A percentile compares a stretch with the other conserved stretches of the same genome.
These are phyloP conservation scores for Clamator glandarius DNA, from an alignment of 2,797 vertebrate genomes.

Conservation along the genomic window DNA sequence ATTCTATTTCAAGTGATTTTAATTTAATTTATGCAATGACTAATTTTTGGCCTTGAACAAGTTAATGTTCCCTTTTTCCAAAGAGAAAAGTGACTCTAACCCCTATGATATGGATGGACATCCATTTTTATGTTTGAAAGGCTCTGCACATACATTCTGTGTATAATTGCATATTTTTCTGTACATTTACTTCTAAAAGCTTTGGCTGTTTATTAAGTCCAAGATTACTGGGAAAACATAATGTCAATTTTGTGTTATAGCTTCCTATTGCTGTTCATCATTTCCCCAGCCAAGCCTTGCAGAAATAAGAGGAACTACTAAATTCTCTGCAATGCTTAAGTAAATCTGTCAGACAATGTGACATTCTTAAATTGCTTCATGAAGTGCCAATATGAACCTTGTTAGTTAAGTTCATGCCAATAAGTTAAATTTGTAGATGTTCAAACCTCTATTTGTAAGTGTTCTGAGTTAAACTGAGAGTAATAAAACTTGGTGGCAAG, in stretches of 20 bases:
- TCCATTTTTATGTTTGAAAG: not conserved
- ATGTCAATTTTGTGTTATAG: not conserved
- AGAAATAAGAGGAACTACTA: not conserved
- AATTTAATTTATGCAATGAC: conserved; percentile 76
- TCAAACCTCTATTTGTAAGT: not conserved
- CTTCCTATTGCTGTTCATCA: not conserved
- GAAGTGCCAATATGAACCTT: not conserved
- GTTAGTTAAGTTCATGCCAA: not conserved
- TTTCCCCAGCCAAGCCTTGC: not conserved
- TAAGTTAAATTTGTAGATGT: not conserved
- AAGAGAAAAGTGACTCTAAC: conserved; percentile 33
- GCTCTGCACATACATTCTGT: not conserved
- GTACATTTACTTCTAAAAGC: not conserved
- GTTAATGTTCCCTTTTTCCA: conserved; percentile 42
- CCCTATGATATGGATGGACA: not conserved
- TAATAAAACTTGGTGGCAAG: not conserved
- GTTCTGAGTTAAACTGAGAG: not conserved
- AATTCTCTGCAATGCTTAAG: not conserved
- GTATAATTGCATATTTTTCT: not conserved
- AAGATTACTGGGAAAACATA: not conserved
- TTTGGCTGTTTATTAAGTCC: not conserved
- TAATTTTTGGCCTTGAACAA: conserved; percentile 62
- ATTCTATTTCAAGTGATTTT: conserved; percentile 77
- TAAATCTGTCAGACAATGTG: not conserved
- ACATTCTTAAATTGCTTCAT: not conserved